phyloP scores from a whole-genome alignment of 2,888 invertebrate genomes.

The Lapara coniferarum region DNA sequence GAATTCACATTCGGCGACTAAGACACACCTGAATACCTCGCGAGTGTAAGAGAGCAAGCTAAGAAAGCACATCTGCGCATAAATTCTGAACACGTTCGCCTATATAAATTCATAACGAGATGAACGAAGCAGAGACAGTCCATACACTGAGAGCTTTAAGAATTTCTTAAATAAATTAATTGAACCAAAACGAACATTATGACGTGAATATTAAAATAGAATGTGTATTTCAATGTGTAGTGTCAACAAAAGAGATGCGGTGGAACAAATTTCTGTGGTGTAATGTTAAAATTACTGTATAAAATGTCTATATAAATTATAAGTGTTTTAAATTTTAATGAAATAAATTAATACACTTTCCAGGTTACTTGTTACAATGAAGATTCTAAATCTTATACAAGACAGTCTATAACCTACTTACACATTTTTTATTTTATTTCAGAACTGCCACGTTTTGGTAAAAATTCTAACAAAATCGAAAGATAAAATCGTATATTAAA shows the following conservation, averaged over 20 bases:
- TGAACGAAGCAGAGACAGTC: slow-evolving; percentile 69
- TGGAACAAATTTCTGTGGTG: neutral
- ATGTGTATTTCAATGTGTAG: neutral
- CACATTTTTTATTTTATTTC: too few relatives aligned
- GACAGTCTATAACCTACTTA: too few relatives aligned
- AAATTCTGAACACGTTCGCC: slow-evolving; percentile 76
- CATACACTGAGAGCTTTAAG: slow-evolving; percentile 63
- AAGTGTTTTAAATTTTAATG: slow-evolving; percentile 18
- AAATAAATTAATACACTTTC: slow-evolving; percentile 34
- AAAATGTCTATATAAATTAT: neutral
- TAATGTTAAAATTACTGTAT: neutral
- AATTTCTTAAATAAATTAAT: slow-evolving; percentile 81
- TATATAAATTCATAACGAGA: slow-evolving; percentile 79
- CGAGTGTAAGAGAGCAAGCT: slow-evolving; percentile 57
- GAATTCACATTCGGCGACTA: neutral
- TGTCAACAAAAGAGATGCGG: neutral
- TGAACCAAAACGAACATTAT: slow-evolving; percentile 69
- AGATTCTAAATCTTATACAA: too few relatives aligned
- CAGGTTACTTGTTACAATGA: neutral
- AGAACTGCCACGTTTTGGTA: too few relatives aligned
- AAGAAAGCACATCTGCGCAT: slow-evolving; percentile 71
- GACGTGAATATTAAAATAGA: slow-evolving; percentile 61
- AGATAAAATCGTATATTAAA: neutral
- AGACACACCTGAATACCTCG: slow-evolving; percentile 43
- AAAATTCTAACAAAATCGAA: too few relatives aligned